Conservation (phyloP, 2,113 vertebrate species). For the Macrotis lagotis region DNA sequence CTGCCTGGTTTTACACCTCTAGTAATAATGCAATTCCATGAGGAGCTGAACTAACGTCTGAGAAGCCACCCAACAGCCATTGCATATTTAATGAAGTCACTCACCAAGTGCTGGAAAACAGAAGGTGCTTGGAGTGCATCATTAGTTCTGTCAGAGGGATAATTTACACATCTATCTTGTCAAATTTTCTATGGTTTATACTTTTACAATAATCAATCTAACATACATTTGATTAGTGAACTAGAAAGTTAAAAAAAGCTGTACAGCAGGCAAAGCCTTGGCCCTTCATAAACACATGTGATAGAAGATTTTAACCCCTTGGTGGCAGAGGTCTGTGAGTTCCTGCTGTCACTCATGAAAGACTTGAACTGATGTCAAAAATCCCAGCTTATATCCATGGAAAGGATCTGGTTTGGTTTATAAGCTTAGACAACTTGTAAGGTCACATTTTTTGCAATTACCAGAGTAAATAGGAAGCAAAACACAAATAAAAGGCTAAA, state of each 20-base stretch:
- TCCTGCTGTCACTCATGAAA: slow-evolving; percentile 25
- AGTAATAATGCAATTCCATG: slow-evolving; percentile 88
- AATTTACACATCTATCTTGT: slow-evolving; percentile 99
- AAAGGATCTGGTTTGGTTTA: slow-evolving; percentile 39
- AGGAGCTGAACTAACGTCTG: slow-evolving; percentile 89
- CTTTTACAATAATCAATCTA: slow-evolving; percentile 97
- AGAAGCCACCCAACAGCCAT: slow-evolving; percentile 88
- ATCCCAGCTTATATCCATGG: slow-evolving; percentile 42
- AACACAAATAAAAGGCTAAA: slow-evolving; percentile 38
- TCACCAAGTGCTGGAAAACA: slow-evolving; percentile 92
- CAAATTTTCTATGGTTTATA: slow-evolving; percentile 95
- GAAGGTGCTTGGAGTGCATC: slow-evolving; percentile 99
- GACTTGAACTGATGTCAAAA: slow-evolving; percentile 33
- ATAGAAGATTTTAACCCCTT: slow-evolving; percentile 82
- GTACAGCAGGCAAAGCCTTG: slow-evolving; percentile 74
- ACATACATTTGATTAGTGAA: slow-evolving; percentile 89
- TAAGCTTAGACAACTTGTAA: slow-evolving; percentile 32
- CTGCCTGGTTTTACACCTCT: slow-evolving; percentile 86
- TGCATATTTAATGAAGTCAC: slow-evolving; percentile 91
- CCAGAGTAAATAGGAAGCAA: slow-evolving; percentile 35
- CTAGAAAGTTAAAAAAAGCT: slow-evolving; percentile 80
- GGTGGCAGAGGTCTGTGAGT: slow-evolving; percentile 46
- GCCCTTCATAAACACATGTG: slow-evolving; percentile 78
- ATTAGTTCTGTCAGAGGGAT: slow-evolving; percentile 99
- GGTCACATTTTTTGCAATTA: slow-evolving; percentile 24